Evolutionary conservation across 1,140 invertebrate species (phyloP).

Genomic region (Stegodyphus mimosarum): DNA sequence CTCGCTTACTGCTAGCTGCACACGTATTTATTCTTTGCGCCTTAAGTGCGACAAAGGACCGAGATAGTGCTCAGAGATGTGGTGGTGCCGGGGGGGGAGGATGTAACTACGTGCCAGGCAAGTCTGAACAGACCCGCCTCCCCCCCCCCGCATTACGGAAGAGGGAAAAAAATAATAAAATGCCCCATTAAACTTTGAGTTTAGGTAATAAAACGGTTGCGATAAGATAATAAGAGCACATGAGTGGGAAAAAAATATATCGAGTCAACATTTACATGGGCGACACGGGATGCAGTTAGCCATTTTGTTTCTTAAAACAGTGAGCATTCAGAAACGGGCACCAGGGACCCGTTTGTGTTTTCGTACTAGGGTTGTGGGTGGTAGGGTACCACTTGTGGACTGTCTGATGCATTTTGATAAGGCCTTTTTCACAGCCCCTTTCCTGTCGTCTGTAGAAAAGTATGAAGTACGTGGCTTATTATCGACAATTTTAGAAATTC

Average conservation of each 20-base stretch:
- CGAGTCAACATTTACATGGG: constrained; percentile 47
- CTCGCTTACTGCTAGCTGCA: neutral
- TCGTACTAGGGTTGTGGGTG: constrained; percentile 3
- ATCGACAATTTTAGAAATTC: too few relatives aligned
- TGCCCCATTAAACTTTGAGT: constrained; percentile 59
- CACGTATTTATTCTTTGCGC: neutral
- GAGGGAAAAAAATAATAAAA: constrained; percentile 54
- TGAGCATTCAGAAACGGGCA: neutral
- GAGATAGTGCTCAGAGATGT: constrained; percentile 30
- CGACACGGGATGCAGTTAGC: constrained; percentile 1
- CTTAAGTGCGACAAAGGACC: constrained; percentile 34
- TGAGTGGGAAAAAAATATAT: neutral
- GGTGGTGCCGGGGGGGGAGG: neutral
- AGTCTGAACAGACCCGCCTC: constrained; percentile 2
- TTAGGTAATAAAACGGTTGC: constrained; percentile 53
- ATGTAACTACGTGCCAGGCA: constrained; percentile 38
- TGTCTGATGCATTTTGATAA: constrained; percentile 42
- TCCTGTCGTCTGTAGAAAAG: too few relatives aligned
- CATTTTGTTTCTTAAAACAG: constrained; percentile 17
- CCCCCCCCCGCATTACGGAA: too few relatives aligned
- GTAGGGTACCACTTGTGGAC: neutral
- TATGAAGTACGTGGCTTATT: too few relatives aligned
- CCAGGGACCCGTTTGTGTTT: constrained; percentile 16
- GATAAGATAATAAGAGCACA: constrained; percentile 46
- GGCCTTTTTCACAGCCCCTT: too few relatives aligned